Percentiles rank a stretch among this genome's conserved stretches.
Evolutionary conservation across 2,113 vertebrate genomes (phyloP).

Genomic region (Arothron firmamentum): DNA sequence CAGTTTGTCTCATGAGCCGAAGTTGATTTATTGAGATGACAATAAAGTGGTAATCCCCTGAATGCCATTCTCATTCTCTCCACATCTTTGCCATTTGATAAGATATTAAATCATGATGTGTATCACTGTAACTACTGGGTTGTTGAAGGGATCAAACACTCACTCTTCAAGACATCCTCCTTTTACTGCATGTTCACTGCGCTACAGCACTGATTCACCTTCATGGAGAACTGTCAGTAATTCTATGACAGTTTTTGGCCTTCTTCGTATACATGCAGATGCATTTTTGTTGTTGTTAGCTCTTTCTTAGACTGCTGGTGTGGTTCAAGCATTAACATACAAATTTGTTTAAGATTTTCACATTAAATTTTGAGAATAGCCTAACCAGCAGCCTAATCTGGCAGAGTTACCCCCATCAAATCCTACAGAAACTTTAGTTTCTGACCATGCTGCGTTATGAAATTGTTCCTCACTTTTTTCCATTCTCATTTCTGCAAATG

Average conservation of each 20-base stretch:
- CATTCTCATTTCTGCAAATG: constrained; percentile 20
- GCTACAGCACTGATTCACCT: neutral
- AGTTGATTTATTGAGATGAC: constrained; percentile 33
- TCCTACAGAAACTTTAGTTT: neutral
- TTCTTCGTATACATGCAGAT: no score
- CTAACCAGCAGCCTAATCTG: neutral
- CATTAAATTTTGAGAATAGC: neutral
- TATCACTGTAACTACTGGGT: neutral
- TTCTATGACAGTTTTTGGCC: neutral
- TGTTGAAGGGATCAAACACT: neutral
- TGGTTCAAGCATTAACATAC: neutral
- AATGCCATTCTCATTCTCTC: constrained; percentile 12
- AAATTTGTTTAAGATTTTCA: neutral
- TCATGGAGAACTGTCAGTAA: neutral
- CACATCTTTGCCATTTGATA: neutral
- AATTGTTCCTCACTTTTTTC: constrained; percentile 6
- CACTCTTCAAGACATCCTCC: neutral
- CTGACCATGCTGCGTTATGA: constrained; percentile 1
- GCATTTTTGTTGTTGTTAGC: neutral
- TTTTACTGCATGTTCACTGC: constrained; percentile 3
- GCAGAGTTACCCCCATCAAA: neutral
- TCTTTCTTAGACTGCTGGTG: neutral
- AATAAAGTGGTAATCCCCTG: constrained; percentile 13
- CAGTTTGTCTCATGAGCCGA: constrained; percentile 13
- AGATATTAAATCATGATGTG: neutral